Conservation (phyloP, 2,797 vertebrate genomes). For the Tenualosa thibaudeaui region DNA sequence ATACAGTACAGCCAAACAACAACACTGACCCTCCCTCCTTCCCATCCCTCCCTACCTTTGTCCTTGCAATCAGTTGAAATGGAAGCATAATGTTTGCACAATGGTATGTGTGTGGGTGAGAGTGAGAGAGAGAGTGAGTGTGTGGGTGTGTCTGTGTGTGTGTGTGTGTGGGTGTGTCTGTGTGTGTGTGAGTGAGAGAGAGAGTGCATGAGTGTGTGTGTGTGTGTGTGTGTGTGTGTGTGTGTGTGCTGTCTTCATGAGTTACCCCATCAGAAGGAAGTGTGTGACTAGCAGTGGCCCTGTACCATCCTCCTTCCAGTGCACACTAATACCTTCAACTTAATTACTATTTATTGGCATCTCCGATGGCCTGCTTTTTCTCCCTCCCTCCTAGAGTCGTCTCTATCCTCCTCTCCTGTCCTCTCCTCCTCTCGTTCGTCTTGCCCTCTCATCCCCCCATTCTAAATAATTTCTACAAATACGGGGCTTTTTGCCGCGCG, state of each 20-base stretch:
- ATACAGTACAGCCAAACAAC: background rate
- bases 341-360: constrained; percentile 68
- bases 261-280: background rate
- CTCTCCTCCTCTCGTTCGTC: constrained; percentile 31
- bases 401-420: constrained; percentile 38
- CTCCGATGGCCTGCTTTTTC: constrained; percentile 59
- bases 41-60: background rate
- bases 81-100: background rate
- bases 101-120: background rate
- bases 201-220: too few species aligned
- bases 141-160: too few species aligned
- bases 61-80: background rate
- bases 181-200: too few species aligned
- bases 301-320: constrained; percentile 20
- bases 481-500: constrained; percentile 83
- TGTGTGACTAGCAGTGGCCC: background rate
- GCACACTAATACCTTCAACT: constrained; percentile 33
- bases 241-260: background rate
- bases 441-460: constrained; percentile 80
- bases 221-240: background rate
- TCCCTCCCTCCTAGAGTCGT: constrained; percentile 55
- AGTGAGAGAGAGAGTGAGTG: too few species aligned
- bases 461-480: constrained; percentile 93
- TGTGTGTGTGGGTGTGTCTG: background rate
- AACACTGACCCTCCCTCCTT: background rate